Conservation (phyloP, 2,113 vertebrate genomes). For the Chloropsis hardwickii region DNA sequence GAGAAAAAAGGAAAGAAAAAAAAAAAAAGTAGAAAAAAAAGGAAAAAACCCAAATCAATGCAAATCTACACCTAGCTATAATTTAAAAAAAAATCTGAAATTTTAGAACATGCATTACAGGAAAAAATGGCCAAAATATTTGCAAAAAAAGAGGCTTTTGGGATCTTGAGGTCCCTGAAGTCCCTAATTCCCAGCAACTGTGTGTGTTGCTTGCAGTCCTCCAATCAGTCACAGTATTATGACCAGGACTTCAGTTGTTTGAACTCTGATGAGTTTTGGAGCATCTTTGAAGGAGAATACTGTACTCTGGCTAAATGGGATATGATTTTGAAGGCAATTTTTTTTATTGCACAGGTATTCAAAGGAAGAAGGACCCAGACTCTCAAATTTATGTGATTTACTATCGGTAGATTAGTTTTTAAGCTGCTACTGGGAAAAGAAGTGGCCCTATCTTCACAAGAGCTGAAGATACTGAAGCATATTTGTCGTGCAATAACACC, state of each 20-base stretch:
- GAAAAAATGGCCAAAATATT: not conserved
- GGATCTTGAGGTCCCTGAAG: not conserved
- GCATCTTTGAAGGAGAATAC: not conserved
- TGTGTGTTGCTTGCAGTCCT: not conserved
- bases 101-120: not conserved
- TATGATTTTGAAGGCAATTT: not conserved
- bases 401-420: not conserved
- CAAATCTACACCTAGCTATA: not conserved
- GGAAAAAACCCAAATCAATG: not conserved
- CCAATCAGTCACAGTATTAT: not conserved
- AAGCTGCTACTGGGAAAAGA: not conserved
- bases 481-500: not conserved
- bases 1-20: not conserved
- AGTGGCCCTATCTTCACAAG: not conserved
- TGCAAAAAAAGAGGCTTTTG: not conserved
- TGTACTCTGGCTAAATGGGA: not conserved
- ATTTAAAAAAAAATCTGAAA: not conserved
- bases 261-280: not conserved
- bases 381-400: not conserved
- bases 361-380: not conserved
- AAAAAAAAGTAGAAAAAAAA: not conserved
- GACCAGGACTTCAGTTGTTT: not conserved
- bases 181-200: not conserved
- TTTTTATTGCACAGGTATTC: not conserved
- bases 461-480: not conserved